phyloP scores from a whole-genome alignment of 1,140 invertebrate genomes.

The Zaprionus africanus region DNA sequence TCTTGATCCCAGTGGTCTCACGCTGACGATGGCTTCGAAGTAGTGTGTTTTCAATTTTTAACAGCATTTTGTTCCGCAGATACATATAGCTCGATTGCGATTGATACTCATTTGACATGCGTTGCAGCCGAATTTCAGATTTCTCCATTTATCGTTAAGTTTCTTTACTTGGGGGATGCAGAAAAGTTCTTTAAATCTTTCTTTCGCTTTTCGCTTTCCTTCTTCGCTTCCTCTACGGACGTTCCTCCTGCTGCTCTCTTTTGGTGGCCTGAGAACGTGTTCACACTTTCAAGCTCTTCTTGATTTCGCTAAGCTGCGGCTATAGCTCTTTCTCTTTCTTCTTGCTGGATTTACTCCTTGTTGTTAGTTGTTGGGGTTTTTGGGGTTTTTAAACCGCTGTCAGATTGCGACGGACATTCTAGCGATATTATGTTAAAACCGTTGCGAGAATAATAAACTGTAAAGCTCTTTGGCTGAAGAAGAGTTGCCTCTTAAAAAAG shows the following conservation, averaged over 20 bases:
- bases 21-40: constrained; percentile 91
- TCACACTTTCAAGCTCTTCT: background rate
- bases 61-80: constrained; percentile 86
- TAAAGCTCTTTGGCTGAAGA: constrained; percentile 33
- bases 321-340: background rate
- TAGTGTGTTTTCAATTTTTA: constrained; percentile 89
- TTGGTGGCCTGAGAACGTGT: background rate
- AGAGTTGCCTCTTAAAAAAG: constrained; percentile 2
- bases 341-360: background rate
- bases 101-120: constrained; percentile 79
- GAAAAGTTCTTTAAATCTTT: constrained; percentile 24
- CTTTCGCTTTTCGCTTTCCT: background rate
- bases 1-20: constrained; percentile 92
- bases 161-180: constrained; percentile 29
- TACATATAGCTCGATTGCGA: constrained; percentile 82
- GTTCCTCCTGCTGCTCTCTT: constrained; percentile 4
- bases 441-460: constrained; percentile 32
- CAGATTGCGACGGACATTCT: constrained; percentile 69
- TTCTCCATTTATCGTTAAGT: constrained; percentile 83
- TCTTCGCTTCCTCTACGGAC: background rate
- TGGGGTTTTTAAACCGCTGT: constrained; percentile 60
- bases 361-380: background rate
- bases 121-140: constrained; percentile 77
- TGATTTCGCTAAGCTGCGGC: background rate
- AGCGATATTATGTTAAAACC: constrained; percentile 18